These are phyloP conservation scores for Cataglyphis altisquamis DNA, from an alignment of 2,888 invertebrate genomes.

Conservation along the genomic window DNA sequence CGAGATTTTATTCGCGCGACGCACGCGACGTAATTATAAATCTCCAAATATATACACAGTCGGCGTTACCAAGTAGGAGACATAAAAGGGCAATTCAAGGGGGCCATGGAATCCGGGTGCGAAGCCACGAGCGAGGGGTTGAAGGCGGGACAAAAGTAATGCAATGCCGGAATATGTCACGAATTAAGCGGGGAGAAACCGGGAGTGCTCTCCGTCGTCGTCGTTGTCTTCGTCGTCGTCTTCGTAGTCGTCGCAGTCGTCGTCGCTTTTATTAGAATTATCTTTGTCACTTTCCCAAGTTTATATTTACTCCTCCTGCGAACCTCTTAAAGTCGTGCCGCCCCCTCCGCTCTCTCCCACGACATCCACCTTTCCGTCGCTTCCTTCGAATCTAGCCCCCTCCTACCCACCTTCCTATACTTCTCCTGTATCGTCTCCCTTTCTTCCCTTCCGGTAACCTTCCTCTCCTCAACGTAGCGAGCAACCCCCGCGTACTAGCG, in stretches of 20 bases:
- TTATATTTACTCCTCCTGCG: constrained; percentile 85
- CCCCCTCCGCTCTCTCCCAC: constrained; percentile 52
- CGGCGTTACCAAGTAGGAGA: constrained; percentile 64
- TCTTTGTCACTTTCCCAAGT: constrained; percentile 86
- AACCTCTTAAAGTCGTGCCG: constrained; percentile 84
- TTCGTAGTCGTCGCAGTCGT: constrained; percentile 77
- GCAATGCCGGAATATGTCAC: constrained; percentile 85
- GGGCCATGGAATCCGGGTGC: constrained; percentile 61
- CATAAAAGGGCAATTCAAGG: constrained; percentile 73
- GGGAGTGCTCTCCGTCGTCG: constrained; percentile 82
- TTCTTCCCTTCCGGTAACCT: constrained; percentile 41
- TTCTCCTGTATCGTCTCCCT: constrained; percentile 69
- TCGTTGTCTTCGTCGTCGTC: constrained; percentile 75
- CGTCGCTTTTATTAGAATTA: constrained; percentile 86
- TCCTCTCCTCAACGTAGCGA: constrained; percentile 35
- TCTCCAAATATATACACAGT: constrained; percentile 46
- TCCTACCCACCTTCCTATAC: constrained; percentile 63
- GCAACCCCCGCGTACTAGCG: constrained; percentile 50
- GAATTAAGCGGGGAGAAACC: constrained; percentile 84
- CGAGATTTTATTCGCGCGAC: constrained; percentile 15
- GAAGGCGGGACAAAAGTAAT: constrained; percentile 80
- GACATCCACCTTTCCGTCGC: constrained; percentile 69
- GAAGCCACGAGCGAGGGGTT: constrained; percentile 71
- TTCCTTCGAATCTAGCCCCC: constrained; percentile 71
- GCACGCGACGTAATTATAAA: constrained; percentile 37